Base-by-base conservation (phyloP, 2,888 invertebrate genomes). In the Pterobdella sp. region DNA sequence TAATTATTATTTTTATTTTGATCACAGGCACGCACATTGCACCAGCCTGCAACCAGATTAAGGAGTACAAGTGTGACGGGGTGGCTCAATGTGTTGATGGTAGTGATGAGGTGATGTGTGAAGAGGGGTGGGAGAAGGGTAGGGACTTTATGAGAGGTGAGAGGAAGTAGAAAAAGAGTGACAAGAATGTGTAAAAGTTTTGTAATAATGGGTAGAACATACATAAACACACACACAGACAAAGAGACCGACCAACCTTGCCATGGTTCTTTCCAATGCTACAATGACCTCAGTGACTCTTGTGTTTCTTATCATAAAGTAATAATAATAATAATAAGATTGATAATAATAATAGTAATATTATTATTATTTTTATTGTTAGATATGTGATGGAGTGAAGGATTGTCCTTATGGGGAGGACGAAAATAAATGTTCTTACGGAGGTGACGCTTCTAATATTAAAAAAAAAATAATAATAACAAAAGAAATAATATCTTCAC, bases 401-500 rank as follows among this genome's bases (percentile, higher is more conserved):
- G 52, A 71, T 35, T 63, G 52, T 63, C 35, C 29, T 70, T 29
- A 52, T 56, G 70, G 60, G 29, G 70, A 31, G 31, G 60, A 52
- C 60, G 60, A 56, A 37, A 32, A 70, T 36, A 34, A 29, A 37
- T 68, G 36, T 26, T 68, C 36, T 36, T 29, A 29, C 35, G 36
- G 36, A 35, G 42, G 42, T 42, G 10, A 42, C 42, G 7, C 7
- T 14, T 7, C 18, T 42, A 14, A 42, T 42, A 14, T n/a, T 7
- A n/a, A 63, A 56, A 31, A 14, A 69, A 29, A 3, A 69, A 7
- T 34, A 69, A 22, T 31, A 42, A 26, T 26, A 42, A 1, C 69
- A 69, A 22, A 3, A 69, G 14, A 42, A 69, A 26, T 1, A 42
- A 29, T 49, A 42, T 69, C 14, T n/a, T 22, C 67, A 35, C 1